Base-by-base conservation (phyloP, 2,888 invertebrate species). In the Thelaira solivaga region DNA sequence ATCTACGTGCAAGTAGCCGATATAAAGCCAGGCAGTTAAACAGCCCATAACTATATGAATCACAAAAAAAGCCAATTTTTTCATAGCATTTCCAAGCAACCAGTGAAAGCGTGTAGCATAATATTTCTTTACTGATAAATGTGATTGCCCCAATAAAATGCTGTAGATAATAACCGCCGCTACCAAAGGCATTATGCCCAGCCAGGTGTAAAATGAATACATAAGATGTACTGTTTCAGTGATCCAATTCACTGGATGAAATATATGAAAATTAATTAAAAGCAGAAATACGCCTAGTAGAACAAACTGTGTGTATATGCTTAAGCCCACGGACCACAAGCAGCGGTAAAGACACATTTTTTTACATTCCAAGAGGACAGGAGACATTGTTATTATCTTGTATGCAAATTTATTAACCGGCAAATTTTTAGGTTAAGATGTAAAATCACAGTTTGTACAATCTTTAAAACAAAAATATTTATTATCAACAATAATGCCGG, bases 141-240 rank as follows among this genome's bases (percentile, higher is more conserved):
- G 93, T 80, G 92, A 92, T 84, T 93, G 93, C 49, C 93, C 93
- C 83, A 93, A 92, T 34, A 93, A 90, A 41, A 94, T 90, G n/a
- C 94, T 93, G 88, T 94, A 94, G 5, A 93, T 90, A 76, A 93
- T 91, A 8, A 94, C 92, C 1, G 93, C 91, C 24, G 90, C 85
- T 10, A 91, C 90, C 16, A 95, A 90, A 0, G 94, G 91, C 24
- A 93, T 87, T 49, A 93, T 91, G 82, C 92, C 93, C 0, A 93
- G 85, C 89, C 92, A 92, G 87, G 93, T 94, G 85, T 92, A 87
- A 16, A 86, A 82, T 10, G 89, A 88, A 72, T 87, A 84, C 39
- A 94, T 89, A 11, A 92, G 90, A 13, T 90, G 83, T 79, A 93
- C 87, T 0, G 93, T 92, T 36, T 91, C 90, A 29, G 89, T 84